A percentile compares a stretch with the other conserved stretches of the same genome.
These are phyloP conservation scores for Ramphastos sulfuratus DNA, from an alignment of 2,113 vertebrate species.

Conservation along the genomic window DNA sequence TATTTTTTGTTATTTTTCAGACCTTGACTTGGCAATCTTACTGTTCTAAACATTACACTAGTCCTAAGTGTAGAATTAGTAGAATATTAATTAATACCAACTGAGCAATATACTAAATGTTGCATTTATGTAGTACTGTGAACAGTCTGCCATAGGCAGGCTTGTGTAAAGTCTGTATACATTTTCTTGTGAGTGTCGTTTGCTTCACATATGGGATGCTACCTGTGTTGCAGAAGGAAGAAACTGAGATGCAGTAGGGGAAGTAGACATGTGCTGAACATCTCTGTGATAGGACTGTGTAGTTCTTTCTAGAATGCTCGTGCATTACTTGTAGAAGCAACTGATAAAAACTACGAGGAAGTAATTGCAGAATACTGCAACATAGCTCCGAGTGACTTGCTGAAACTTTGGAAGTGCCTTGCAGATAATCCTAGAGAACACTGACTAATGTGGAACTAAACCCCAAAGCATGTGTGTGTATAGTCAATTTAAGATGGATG, in stretches of 20 bases:
- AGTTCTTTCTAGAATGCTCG: not conserved
- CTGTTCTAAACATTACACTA: not conserved
- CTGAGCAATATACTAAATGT: not conserved
- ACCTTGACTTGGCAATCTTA: not conserved
- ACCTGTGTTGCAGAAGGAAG: not conserved
- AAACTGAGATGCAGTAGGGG: not conserved
- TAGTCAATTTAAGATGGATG: not conserved
- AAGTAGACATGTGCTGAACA: not conserved
- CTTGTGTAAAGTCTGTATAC: not conserved
- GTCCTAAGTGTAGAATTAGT: not conserved
- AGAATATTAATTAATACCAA: not conserved
- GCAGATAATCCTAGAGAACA: not conserved
- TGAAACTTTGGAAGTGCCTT: not conserved
- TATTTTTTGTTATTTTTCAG: not conserved
- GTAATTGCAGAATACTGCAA: not conserved
- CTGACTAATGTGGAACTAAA: not conserved
- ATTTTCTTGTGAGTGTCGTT: not conserved
- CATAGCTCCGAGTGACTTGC: not conserved
- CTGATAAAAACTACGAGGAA: not conserved
- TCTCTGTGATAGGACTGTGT: rapidly evolving
- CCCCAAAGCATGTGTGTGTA: not conserved
- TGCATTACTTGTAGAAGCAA: not conserved
- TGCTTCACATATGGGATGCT: not conserved
- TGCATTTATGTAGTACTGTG: not conserved
- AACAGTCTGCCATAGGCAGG: not conserved